phyloP scores from a whole-genome alignment of 2,113 vertebrate species.

The Caretta caretta region DNA sequence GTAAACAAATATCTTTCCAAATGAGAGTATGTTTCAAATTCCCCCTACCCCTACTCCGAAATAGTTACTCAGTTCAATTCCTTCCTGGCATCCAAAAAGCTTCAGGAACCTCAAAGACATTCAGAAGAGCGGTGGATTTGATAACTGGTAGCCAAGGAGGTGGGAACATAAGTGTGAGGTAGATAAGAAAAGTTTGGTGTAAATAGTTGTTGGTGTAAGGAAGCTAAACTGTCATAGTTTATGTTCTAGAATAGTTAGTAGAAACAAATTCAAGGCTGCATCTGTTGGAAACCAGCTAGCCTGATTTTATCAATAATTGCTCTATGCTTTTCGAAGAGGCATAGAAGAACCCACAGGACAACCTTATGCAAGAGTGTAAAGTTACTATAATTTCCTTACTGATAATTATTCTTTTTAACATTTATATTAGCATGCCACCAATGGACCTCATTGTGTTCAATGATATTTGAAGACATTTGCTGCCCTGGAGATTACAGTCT shows the following conservation, averaged over 20 bases:
- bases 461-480: no score
- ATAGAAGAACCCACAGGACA: not conserved
- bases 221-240: not conserved
- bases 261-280: not conserved
- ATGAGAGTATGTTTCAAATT: no score
- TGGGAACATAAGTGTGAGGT: not conserved
- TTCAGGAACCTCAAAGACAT: not conserved
- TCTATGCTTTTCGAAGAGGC: not conserved
- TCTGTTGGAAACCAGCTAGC: no score
- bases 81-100: not conserved
- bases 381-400: not conserved
- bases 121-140: not conserved
- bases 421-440: accelerated
- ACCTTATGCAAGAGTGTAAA: not conserved
- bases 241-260: accelerated
- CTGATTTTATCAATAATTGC: not conserved
- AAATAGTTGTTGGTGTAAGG: not conserved
- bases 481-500: not conserved
- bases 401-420: not conserved
- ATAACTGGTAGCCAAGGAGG: not conserved
- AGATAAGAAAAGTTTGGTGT: not conserved
- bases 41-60: no score
- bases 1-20: not conserved
- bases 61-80: no score
- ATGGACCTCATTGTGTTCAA: not conserved